Evolutionary conservation across 2,113 vertebrate species (phyloP).

Genomic region (Phyllostomus hastatus): DNA sequence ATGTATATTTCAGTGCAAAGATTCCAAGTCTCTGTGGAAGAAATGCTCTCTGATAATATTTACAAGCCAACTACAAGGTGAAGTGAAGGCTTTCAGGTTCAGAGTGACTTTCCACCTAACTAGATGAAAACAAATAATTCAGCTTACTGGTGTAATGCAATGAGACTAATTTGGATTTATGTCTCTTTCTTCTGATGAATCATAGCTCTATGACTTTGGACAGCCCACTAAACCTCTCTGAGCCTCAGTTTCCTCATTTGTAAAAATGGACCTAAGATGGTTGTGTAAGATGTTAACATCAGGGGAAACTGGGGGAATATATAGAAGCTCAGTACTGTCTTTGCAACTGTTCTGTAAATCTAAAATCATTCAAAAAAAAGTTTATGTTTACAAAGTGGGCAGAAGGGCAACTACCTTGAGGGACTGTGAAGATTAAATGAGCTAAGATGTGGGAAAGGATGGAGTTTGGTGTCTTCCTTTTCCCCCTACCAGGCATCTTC

Average conservation of each 20-base stretch:
- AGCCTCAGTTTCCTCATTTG: conserved; percentile 6
- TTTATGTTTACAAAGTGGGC: neutral
- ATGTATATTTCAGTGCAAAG: neutral
- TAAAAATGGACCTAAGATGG: neutral
- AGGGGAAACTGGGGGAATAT: neutral
- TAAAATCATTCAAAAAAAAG: neutral
- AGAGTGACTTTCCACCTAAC: neutral
- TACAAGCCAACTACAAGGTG: neutral
- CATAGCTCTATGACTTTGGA: conserved; percentile 19
- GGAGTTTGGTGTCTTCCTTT: neutral
- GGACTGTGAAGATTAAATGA: neutral
- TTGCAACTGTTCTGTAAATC: neutral
- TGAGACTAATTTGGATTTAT: neutral
- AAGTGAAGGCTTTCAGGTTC: neutral
- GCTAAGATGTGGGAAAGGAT: neutral
- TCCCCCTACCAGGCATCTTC: neutral
- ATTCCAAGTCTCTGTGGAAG: neutral
- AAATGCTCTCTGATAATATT: neutral
- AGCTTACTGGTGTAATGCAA: neutral
- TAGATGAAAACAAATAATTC: conserved; percentile 13
- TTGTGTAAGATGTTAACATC: neutral
- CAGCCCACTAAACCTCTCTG: neutral
- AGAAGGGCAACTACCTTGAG: neutral
- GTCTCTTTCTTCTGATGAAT: neutral
- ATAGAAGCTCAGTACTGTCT: neutral